phyloP scores from a whole-genome alignment of 2,888 invertebrate genomes.

The Caenorhabditis sp. region DNA sequence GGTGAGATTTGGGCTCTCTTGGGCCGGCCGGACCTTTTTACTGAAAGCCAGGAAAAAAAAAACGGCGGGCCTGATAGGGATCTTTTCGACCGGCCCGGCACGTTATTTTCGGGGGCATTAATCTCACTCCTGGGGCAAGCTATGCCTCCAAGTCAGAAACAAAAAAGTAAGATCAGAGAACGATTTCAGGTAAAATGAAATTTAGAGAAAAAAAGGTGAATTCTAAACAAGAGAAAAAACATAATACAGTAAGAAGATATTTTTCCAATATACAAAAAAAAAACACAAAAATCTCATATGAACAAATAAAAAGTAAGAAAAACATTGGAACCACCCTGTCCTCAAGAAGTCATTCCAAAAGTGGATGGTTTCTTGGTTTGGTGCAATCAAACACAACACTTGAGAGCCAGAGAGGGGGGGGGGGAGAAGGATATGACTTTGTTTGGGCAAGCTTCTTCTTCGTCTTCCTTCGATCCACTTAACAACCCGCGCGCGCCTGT shows the following conservation, averaged over 20 bases:
- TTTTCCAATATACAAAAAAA: background rate
- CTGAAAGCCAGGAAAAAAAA: no score
- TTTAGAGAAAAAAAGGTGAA: no score
- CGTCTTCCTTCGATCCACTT: background rate
- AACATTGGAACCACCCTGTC: background rate
- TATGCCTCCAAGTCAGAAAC: no score
- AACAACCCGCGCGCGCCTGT: background rate
- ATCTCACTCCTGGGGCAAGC: no score
- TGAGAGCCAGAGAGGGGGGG: constrained; percentile 16
- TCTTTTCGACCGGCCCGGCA: no score
- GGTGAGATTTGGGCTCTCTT: no score
- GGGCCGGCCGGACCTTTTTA: no score
- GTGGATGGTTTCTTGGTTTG: constrained; percentile 17
- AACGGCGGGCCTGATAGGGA: no score
- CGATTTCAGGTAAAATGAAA: no score
- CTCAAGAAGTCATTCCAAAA: constrained; percentile 7
- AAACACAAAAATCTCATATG: background rate
- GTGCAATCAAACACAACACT: constrained; percentile 41
- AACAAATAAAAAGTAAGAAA: background rate
- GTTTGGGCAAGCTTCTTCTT: constrained; percentile 36
- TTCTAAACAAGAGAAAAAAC: no score
- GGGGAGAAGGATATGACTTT: constrained; percentile 30
- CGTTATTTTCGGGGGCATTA: no score
- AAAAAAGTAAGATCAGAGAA: no score
- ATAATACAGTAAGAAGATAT: background rate